Evolutionary conservation across 2,797 vertebrate genomes (phyloP), one percentile per base, ranked within the genome.

Genomic region (Thripadectes ignobilis): DNA sequence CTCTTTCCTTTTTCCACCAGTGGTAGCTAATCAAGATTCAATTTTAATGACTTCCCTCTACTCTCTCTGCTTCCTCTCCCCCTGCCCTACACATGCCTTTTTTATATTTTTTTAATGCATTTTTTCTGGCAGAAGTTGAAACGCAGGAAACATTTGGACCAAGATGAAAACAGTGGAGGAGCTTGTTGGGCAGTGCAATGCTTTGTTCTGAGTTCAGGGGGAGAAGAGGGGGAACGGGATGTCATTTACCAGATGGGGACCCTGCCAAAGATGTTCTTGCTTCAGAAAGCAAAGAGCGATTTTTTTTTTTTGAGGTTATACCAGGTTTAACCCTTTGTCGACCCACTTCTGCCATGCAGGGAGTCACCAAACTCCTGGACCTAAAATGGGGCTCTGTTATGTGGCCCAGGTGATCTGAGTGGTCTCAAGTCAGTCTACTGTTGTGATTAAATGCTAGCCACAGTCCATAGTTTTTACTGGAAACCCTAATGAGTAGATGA

Each of bases 121-220:
- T 95, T 97, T 97, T 95, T 97, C 26, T 98, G 97, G 98, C 98
- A 98, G 93, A 94, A 97, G 97, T 98, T 98, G 93, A 98, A 97
- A 98, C 95, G 0, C 95, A 94, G 91, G 74, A 97, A 96, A 85
- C 43, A 3, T 96, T 97, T 98, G 98, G 98, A 98, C 96, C 84
- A 94, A 98, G 97, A 98, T 98, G 96, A 98, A 98, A 97, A 97
- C 93, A 79, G 92, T 94, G 92, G 94, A 97, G 96, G 83, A 97
- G 78, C 93, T 85, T 96, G 84, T 91, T 96, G 97, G 96, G 97
- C 97, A 98, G 97, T 93, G 52, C 78, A 91, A 89, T 96, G 96
- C 97, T 97, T 98, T 97, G 96, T 98, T 98, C 97, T 96, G 92
- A 93, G 81, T 89, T 93, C 92, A 94, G 95, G 95, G 87, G 79